These are phyloP conservation scores for Eubucco bourcierii DNA, from an alignment of 2,113 vertebrate genomes.

Conservation along the genomic window DNA sequence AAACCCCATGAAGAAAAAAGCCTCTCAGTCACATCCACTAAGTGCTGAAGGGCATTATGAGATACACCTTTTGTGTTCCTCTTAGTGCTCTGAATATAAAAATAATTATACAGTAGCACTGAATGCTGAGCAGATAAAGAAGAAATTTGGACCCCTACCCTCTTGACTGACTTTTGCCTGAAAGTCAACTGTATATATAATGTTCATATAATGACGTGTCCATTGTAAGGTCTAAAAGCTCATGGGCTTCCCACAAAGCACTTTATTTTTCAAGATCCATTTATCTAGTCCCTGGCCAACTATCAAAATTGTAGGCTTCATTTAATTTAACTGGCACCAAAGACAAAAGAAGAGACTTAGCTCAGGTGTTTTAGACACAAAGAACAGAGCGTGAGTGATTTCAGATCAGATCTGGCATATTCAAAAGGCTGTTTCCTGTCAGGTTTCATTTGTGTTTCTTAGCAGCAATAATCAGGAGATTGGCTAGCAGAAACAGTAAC, in stretches of 20 bases:
- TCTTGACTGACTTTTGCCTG: not conserved
- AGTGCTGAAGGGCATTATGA: not conserved
- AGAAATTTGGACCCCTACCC: not conserved
- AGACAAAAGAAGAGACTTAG: not conserved
- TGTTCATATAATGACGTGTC: not conserved
- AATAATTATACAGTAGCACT: not conserved
- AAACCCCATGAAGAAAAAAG: not conserved
- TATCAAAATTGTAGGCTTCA: not conserved
- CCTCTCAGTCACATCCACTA: not conserved
- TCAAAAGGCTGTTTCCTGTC: not conserved
- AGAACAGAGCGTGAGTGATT: not conserved
- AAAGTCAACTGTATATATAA: not conserved
- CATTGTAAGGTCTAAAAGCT: not conserved
- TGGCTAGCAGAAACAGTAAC: not conserved
- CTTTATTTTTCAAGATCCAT: not conserved
- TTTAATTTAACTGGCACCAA: not conserved
- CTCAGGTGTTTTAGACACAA: not conserved
- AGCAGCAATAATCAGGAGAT: not conserved
- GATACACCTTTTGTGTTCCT: not conserved
- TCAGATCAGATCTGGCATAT: not conserved
- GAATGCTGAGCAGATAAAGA: not conserved
- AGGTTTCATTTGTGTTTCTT: not conserved
- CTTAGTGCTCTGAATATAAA: not conserved
- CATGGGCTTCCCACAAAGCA: not conserved
- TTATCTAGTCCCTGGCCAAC: not conserved